A percentile compares a stretch with the other conserved stretches of the same genome.
phyloP scores from a whole-genome alignment of 2,113 vertebrate species.

The Pogona vitticeps region DNA sequence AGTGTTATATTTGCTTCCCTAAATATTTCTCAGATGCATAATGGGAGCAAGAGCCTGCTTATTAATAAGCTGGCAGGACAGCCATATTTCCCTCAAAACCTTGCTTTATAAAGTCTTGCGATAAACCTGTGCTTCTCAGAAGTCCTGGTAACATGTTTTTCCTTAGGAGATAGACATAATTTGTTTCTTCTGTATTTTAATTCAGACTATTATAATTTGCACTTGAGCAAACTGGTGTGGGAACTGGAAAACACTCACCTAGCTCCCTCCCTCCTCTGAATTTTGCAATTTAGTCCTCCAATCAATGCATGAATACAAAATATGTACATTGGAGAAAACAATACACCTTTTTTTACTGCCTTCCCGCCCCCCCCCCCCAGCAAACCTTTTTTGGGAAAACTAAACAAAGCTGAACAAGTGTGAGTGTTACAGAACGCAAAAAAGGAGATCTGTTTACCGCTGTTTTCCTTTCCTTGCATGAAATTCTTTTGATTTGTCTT shows the following conservation, averaged over 20 bases:
- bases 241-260: background rate
- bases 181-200: background rate
- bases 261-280: background rate
- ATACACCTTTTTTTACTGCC: too few relatives aligned
- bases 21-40: background rate
- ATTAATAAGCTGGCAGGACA: too few relatives aligned
- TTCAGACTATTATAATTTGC: background rate
- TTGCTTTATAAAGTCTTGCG: background rate
- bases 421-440: background rate
- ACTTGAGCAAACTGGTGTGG: background rate
- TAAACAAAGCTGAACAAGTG: too few relatives aligned
- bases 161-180: background rate
- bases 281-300: background rate
- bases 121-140: background rate
- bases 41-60: background rate
- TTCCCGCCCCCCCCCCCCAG: too few relatives aligned
- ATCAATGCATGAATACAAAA: background rate
- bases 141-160: background rate
- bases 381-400: too few relatives aligned
- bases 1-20: background rate
- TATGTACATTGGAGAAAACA: background rate
- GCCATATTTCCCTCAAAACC: background rate
- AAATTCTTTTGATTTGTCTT: background rate
- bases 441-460: background rate
- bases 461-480: background rate